A percentile compares a stretch with the other conserved stretches of the same genome.
These are phyloP conservation scores for Serilophus lunatus DNA, from an alignment of 2,113 vertebrate species.

Conservation along the genomic window DNA sequence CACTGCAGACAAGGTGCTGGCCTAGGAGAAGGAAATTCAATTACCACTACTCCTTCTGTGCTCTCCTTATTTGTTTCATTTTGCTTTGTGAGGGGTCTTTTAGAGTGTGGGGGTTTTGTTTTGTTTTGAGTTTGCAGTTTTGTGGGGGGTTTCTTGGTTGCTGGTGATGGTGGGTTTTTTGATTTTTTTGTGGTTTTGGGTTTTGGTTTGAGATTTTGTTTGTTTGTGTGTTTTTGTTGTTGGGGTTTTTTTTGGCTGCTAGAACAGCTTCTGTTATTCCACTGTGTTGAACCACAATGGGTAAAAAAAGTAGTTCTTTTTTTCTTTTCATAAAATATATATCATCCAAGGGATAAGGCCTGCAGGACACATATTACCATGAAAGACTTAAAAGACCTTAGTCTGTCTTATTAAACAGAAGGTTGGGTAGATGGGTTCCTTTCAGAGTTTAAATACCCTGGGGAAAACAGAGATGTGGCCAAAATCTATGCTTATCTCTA, in stretches of 20 bases:
- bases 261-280: not conserved
- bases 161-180: too few relatives aligned
- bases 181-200: too few relatives aligned
- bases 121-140: too few relatives aligned
- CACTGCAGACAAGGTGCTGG: not conserved
- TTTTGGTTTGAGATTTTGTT: too few relatives aligned
- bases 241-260: not conserved
- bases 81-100: too few relatives aligned
- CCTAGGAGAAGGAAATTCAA: not conserved
- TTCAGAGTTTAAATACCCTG: not conserved
- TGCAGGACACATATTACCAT: not conserved
- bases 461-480: not conserved
- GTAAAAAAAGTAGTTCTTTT: accelerated
- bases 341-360: not conserved
- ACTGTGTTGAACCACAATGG: not conserved
- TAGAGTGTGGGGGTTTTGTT: too few relatives aligned
- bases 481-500: not conserved
- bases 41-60: not conserved
- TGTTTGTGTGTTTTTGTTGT: too few relatives aligned
- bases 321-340: not conserved
- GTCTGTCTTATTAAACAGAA: not conserved
- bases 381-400: not conserved
- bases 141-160: too few relatives aligned
- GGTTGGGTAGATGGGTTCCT: not conserved
- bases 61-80: not conserved